Base-by-base conservation (phyloP, 2,113 vertebrate species). In the Daphoenositta chrysoptera region DNA sequence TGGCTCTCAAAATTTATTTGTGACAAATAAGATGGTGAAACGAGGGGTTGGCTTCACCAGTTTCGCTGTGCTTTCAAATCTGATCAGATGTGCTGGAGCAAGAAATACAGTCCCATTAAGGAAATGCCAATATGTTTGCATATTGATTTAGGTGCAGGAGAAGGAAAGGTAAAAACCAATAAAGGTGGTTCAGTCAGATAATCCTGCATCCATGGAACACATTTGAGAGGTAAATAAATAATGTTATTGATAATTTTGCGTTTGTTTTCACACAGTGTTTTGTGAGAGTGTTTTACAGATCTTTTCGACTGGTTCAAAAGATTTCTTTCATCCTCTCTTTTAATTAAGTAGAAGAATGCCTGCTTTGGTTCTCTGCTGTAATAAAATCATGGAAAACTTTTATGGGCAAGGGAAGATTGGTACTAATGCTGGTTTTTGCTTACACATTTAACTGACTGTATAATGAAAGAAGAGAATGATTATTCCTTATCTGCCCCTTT, bases 41-140 rank as follows among this genome's bases (percentile, higher is more conserved):
- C 82, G 30, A 75, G 37, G 44, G 2, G 4, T 1, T 83, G 40
- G 13, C 40, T 88, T 73, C 48, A n/a, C 15, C 0, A 0, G 6
- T 40, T 87, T 66, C 22, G 54, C 23, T 57, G 14, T 45, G 44
- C 47, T 83, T 15, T 44, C 63, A 31, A 44, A 53, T 20, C 18
- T 57, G 45, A 37, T 65, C 20, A 28, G 14, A n/a, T 3, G 5
- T 45, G 28, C 51, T 75, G 31, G 24, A 78, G 35, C 15, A 33
- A 57, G 30, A 87, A 84, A 75, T 58, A 20, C 7, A n/a, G 11
- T 40, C 11, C 4, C 23, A 10, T 61, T 60, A 76, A 76, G 56
- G 44, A 79, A 91, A 57, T 64, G 15, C 11, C 37, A 31, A 1
- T 72, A 4, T 30, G 39, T 82, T 93, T 87, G 44, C 30, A 33